Evolutionary conservation across 2,113 vertebrate genomes (phyloP), one percentile per base, ranked within the genome.

Genomic region (Cottus gobio): DNA sequence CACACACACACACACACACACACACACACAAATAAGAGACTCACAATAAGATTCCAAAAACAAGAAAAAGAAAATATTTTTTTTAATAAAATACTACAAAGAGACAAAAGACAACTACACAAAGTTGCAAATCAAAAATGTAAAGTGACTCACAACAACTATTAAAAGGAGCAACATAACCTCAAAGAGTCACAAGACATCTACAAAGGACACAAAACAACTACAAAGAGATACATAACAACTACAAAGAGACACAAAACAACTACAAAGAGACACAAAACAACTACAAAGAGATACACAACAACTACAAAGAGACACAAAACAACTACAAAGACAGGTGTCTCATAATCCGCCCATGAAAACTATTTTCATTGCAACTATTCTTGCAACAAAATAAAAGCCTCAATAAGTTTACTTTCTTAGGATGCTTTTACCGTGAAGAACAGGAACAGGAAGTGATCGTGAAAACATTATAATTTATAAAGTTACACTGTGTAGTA

Each of bases 1-100:
- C 36, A 56, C 61, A 36, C 48, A 31, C 77, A 63, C 67, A n/a
- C 42, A 22, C 56, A 31, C 26, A 26, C 52, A 56, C 52, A 26
- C 52, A 56, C 52, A 26, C 52, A 26, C 52, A 5, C 54, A 56
- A 11, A 28, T 24, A 56, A n/a, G n/a, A n/a, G n/a, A n/a, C n/a
- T n/a, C n/a, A n/a, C n/a, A n/a, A n/a, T n/a, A n/a, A n/a, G n/a
- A n/a, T n/a, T n/a, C n/a, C n/a, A n/a, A n/a, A n/a, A n/a, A 36
- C 36, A 52, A n/a, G 50, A 22, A 22, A 24, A 7, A 7, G n/a
- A n/a, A n/a, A n/a, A n/a, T n/a, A n/a, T n/a, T n/a, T n/a, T n/a
- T n/a, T n/a, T n/a, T n/a, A n/a, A n/a, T n/a, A 5, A 52, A 24
- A 1, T 9, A 10, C 8, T 52, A n/a, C 3, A n/a, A n/a, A 24